These are phyloP conservation scores for Phoeniculus purpureus DNA, from an alignment of 2,797 vertebrate species.

Conservation along the genomic window DNA sequence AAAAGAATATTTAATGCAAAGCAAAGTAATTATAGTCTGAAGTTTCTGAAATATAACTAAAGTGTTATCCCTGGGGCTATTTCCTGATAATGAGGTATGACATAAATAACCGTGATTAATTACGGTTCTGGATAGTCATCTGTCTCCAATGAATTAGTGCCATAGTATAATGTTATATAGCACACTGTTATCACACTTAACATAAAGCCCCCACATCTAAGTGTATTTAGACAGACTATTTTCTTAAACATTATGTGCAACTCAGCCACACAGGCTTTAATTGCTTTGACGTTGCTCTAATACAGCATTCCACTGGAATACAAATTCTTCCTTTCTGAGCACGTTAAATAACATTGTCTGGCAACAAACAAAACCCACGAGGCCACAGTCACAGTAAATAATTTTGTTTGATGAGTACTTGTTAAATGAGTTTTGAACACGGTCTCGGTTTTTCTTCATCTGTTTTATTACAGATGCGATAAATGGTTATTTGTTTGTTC, in stretches of 20 bases:
- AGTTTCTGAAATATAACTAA: slow-evolving; percentile 61
- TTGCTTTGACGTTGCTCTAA: slow-evolving; percentile 47
- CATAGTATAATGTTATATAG: background rate
- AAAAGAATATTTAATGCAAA: slow-evolving; percentile 63
- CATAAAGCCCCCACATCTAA: background rate
- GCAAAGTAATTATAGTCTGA: slow-evolving; percentile 69
- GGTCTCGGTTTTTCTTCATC: background rate
- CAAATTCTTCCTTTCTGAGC: slow-evolving; percentile 30
- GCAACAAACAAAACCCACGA: slow-evolving; percentile 32
- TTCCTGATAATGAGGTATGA: slow-evolving; percentile 68
- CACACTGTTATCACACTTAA: slow-evolving; percentile 29
- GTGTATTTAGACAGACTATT: slow-evolving; percentile 31
- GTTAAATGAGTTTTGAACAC: slow-evolving; percentile 21
- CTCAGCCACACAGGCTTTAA: slow-evolving; percentile 7
- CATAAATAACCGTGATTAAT: slow-evolving; percentile 68
- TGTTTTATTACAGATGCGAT: background rate
- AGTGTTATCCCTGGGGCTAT: slow-evolving; percentile 40
- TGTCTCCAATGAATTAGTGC: slow-evolving; percentile 59
- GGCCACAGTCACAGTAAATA: slow-evolving; percentile 27
- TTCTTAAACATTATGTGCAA: slow-evolving; percentile 48
- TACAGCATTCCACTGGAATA: slow-evolving; percentile 8
- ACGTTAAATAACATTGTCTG: slow-evolving; percentile 37
- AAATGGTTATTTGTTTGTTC: background rate
- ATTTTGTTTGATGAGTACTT: slow-evolving; percentile 12
- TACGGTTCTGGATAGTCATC: slow-evolving; percentile 64